Evolutionary conservation across 2,113 vertebrate genomes (phyloP), one percentile per base, ranked within the genome.

Genomic region (Podiceps cristatus): DNA sequence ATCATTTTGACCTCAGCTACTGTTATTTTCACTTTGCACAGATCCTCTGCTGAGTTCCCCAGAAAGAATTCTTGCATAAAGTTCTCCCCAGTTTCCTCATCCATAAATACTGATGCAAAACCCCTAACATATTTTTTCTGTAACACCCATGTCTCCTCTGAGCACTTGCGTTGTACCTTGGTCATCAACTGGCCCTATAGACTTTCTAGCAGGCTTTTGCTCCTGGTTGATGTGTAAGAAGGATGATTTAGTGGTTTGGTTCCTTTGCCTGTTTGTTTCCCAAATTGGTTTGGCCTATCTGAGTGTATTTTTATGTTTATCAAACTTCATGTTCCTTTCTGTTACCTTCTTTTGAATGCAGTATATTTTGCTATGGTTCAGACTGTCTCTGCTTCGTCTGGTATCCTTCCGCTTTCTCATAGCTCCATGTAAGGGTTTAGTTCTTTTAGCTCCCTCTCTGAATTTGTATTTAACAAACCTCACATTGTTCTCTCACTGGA

Each of bases 1-100:
- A n/a, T 40, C 2, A n/a, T 86, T 86, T 78, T 76, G 22, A 84
- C 35, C 10, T 66, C 0, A 0, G 72, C 67, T 62, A 16, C 18
- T 87, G 52, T 72, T 87, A 37, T 67, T 94, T 80, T 63, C 47
- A 18, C 18, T 67, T 84, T 33, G 52, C 17, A 62, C 58, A 63
- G 47, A 49, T 72, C 35, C 20, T 74, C 44, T 78, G 35, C 42
- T 52, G 58, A 71, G 29, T 47, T 90, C 5, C 19, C 12, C 52
- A 76, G 67, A 53, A 75, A 67, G 19, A 10, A 53, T 84, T 80
- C 22, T 29, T 71, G 6, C 22, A 64, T 23, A 50, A 59, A 63
- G 4, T 40, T 81, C 37, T 81, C 37, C n/a, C 7, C 18, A 14
- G 6, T 81, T 81, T 72, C 11, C 8, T 81, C 20, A 50, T 88